Base-by-base conservation (phyloP, 2,888 invertebrate species). In the Stegophylla sp. region DNA sequence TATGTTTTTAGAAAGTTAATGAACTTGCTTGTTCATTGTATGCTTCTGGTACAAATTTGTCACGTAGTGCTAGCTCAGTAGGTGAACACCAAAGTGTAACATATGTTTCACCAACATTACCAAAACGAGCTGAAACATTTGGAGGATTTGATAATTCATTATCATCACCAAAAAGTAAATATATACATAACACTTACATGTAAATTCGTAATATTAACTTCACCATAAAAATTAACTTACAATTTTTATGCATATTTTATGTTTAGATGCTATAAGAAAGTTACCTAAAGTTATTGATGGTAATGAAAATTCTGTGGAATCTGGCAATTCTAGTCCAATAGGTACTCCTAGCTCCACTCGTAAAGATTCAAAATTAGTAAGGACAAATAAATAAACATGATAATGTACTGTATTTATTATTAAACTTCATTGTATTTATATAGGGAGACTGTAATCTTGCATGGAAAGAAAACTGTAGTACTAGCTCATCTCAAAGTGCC, bases 51-150 rank as follows among this genome's bases (percentile, higher is more conserved):
- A 92, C 92, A 51, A 93, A 92, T 82, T 89, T 97, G 17, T 94
- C 95, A 13, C 91, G 97, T 73, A 96, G 96, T 86, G 93, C 95
- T 23, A 96, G 96, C 87, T 96, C 96, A 41, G 97, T 94, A 0
- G 97, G 97, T 7, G 97, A 97, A 87, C 91, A 95, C 75, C 94
- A 96, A 85, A 95, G 94, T 85, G 91, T 92, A 41, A 91, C 93
- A 0, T 96, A 94, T 86, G 91, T 93, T 83, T 93, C 94, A 43
- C 94, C 95, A 20, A 92, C 93, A 53, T 87, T 97, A 83, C 97
- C 97, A 23, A 93, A 96, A 84, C 90, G 97, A 45, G 97, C 97
- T 0, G 97, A 97, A 88, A 97, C 97, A 4, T 98, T 97, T 87
- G 96, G 96, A 1, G 97, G 97, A 12, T 97, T 97, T 86, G 97